Conservation (phyloP, 2,797 vertebrate species). For the Echiichthys vipera region DNA sequence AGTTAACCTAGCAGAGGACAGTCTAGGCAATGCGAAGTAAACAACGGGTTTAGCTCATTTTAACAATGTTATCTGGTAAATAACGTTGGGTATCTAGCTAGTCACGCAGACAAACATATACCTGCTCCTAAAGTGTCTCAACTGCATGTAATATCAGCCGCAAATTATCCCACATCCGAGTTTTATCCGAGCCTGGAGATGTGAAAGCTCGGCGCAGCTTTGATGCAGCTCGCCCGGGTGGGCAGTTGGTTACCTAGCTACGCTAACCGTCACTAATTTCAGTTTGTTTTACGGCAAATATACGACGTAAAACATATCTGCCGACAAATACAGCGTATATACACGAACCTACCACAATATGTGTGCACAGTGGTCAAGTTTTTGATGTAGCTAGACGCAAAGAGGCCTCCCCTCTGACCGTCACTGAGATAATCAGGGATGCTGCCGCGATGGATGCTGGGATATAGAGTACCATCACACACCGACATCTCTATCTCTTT, state of each 20-base stretch:
- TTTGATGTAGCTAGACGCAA: conserved; percentile 6
- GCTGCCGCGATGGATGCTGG: conserved; percentile 63
- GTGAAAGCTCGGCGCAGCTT: conserved; percentile 11
- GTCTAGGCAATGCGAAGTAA: background rate
- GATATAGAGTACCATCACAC: conserved; percentile 47
- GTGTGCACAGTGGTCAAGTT: conserved; percentile 18
- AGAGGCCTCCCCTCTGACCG: conserved; percentile 59
- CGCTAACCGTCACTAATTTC: background rate
- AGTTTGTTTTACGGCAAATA: background rate
- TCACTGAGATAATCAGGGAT: conserved; percentile 27
- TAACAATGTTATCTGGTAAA: background rate
- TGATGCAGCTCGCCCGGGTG: conserved; percentile 17
- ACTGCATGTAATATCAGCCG: too few relatives aligned
- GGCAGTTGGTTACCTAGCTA: conserved; percentile 10
- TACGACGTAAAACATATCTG: background rate
- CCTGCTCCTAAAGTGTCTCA: background rate
- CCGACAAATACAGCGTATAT: fast-evolving
- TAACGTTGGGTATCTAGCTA: too few relatives aligned
- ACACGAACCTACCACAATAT: conserved; percentile 49
- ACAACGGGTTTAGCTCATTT: background rate
- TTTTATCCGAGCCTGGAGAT: conserved; percentile 3
- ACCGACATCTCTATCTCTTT: too few relatives aligned
- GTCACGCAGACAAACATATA: background rate
- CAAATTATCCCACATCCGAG: conserved; percentile 10
- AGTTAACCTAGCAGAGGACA: background rate